Percentiles rank a stretch among this genome's conserved stretches.
phyloP scores from a whole-genome alignment of 1,140 invertebrate genomes.

The Gonioctena quinquepunctata region DNA sequence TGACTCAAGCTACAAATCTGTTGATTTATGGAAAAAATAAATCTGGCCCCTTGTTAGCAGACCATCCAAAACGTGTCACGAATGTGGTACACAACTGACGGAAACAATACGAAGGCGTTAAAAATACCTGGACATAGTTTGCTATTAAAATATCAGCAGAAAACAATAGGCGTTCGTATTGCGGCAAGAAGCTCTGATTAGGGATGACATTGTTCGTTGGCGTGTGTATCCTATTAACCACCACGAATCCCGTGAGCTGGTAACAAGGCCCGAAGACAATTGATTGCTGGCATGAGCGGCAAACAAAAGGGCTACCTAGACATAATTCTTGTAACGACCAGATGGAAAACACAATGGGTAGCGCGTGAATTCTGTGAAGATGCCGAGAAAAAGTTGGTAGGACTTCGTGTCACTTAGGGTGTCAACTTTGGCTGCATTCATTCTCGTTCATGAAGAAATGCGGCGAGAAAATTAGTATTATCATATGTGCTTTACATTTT shows the following conservation, averaged over 20 bases:
- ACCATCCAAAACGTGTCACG: no score
- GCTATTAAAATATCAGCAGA: not conserved
- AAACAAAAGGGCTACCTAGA: not conserved
- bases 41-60: no score
- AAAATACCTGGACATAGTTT: no score
- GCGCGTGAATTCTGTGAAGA: not conserved
- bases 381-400: not conserved
- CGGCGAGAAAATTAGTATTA: no score
- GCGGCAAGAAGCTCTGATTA: not conserved
- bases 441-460: not conserved
- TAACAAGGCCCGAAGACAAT: not conserved
- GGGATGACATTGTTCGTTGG: not conserved
- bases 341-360: not conserved
- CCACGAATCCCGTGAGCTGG: not conserved
- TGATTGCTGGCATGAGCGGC: not conserved
- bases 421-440: not conserved
- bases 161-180: not conserved
- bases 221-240: not conserved
- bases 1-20: no score
- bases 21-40: no score
- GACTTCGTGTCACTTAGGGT: not conserved
- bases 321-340: not conserved
- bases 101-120: no score
- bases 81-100: no score
- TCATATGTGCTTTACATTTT: no score